A percentile compares a stretch with the other conserved stretches of the same genome.
Conservation (phyloP, 2,797 vertebrate species). For the Hylomyscus alleni region DNA sequence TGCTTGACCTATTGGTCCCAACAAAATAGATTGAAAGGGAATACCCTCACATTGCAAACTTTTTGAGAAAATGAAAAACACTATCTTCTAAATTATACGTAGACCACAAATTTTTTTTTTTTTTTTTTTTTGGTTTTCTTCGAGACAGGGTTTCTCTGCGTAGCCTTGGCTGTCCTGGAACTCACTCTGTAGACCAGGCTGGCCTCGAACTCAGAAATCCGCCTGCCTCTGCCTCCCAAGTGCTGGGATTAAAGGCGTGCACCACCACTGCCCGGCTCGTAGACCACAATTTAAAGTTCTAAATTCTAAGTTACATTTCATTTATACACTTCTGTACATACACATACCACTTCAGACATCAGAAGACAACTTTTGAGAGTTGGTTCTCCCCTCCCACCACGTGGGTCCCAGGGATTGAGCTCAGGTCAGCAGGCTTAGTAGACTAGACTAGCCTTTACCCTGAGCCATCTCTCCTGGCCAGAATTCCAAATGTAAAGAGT, state of each 20-base stretch:
- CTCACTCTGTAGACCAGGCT: no score
- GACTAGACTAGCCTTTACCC: neutral
- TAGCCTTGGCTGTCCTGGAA: no score
- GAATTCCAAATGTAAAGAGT: neutral
- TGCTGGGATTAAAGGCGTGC: no score
- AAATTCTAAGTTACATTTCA: neutral
- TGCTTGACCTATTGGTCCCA: neutral
- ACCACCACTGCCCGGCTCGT: no score
- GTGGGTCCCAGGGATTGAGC: neutral
- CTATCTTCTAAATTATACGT: neutral
- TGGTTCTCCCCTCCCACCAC: neutral
- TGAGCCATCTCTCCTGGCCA: neutral
- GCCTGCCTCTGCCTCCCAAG: no score
- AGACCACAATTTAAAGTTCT: neutral
- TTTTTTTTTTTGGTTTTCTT: no score
- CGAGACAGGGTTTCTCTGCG: no score
- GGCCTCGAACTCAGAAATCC: no score
- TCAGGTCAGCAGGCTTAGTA: neutral
- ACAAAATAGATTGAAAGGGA: neutral
- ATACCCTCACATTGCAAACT: neutral
- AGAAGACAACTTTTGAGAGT: neutral
- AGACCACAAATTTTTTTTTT: no score
- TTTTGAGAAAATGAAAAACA: neutral
- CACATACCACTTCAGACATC: neutral
- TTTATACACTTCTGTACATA: neutral